phyloP scores from a whole-genome alignment of 2,797 vertebrate species.

The Notolepis coatsorum region DNA sequence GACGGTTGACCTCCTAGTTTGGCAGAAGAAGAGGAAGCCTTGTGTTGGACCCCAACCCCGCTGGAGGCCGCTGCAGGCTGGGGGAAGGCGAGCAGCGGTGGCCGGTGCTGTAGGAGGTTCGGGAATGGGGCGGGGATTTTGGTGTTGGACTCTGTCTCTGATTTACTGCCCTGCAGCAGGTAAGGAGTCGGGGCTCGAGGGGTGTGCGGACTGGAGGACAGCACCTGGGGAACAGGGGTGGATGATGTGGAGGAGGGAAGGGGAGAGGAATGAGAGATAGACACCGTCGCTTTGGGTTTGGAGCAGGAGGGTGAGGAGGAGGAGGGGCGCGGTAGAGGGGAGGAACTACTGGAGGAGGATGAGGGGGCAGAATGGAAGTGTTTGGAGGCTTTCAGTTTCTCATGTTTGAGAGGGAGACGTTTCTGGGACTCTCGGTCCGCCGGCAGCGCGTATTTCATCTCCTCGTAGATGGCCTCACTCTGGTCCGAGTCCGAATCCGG shows the following conservation, averaged over 20 bases:
- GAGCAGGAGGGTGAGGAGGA: conserved; percentile 83
- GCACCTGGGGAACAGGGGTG: conserved; percentile 78
- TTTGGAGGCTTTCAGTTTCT: conserved; percentile 79
- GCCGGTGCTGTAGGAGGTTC: conserved; percentile 92
- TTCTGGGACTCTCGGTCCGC: conserved; percentile 80
- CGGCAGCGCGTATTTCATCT: conserved; percentile 91
- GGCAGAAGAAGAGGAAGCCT: conserved; percentile 66
- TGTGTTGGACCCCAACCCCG: conserved; percentile 82
- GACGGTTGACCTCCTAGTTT: conserved; percentile 74
- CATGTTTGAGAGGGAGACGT: conserved; percentile 75
- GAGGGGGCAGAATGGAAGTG: conserved; percentile 72
- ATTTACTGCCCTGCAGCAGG: conserved; percentile 79
- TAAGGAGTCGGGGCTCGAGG: conserved; percentile 87
- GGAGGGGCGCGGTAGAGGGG: conserved; percentile 72
- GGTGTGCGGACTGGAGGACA: conserved; percentile 82
- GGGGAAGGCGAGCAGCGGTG: conserved; percentile 91
- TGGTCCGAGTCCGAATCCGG: conserved; percentile 92
- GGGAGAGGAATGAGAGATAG: conserved; percentile 82
- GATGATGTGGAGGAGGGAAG: conserved; percentile 80
- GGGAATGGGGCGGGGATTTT: conserved; percentile 94
- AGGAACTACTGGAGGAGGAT: conserved; percentile 68
- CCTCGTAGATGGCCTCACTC: conserved; percentile 94
- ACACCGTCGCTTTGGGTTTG: conserved; percentile 81
- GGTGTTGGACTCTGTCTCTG: conserved; percentile 78
- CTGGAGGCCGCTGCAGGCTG: conserved; percentile 86